Conservation (phyloP, 2,113 vertebrate genomes). For the Nycticebus coucang region DNA sequence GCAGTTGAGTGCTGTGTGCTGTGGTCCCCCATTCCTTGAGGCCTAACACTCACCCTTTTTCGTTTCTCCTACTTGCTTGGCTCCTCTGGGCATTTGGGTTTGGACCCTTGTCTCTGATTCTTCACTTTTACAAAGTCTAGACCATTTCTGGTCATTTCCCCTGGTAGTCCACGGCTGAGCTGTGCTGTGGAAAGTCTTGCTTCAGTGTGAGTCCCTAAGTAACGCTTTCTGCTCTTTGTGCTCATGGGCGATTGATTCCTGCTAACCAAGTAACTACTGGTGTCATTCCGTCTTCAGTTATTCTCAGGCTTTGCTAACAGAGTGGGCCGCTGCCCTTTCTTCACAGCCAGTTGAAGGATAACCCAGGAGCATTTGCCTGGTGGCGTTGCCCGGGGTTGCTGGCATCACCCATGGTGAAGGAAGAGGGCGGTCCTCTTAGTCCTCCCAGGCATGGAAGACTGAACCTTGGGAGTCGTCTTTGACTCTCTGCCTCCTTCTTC, state of each 20-base stretch:
- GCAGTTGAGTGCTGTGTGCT: background rate
- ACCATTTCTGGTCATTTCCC: background rate
- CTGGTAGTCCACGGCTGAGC: background rate
- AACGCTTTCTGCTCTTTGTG: background rate
- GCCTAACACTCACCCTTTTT: background rate
- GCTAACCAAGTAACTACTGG: background rate
- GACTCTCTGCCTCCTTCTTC: slow-evolving; percentile 43
- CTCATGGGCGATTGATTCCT: background rate
- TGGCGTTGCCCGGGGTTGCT: background rate
- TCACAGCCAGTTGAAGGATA: background rate
- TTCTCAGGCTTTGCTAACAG: background rate
- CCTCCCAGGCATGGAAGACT: background rate
- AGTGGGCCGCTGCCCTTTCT: background rate
- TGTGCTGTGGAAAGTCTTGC: background rate
- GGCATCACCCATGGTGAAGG: background rate
- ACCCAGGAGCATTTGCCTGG: background rate
- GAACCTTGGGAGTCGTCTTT: slow-evolving; percentile 31
- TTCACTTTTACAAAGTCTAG: background rate
- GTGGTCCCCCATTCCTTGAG: background rate
- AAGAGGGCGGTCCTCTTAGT: background rate
- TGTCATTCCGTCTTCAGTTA: background rate
- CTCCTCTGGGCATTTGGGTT: background rate
- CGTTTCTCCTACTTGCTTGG: background rate
- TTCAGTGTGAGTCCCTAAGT: background rate
- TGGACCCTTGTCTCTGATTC: background rate